Conservation (phyloP, 1,140 invertebrate genomes). For the Antheraea pernyi region DNA sequence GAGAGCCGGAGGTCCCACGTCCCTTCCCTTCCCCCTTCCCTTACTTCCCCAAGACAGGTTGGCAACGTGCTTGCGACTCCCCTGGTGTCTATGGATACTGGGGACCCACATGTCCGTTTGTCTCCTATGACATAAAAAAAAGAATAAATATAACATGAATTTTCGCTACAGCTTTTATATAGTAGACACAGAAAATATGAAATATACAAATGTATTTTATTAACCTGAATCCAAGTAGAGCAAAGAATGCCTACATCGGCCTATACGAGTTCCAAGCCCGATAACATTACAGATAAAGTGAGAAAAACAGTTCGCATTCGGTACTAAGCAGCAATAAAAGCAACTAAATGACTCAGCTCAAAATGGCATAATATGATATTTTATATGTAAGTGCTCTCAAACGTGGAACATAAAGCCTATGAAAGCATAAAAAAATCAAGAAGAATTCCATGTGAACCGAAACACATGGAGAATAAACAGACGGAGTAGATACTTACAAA, state of each 20-base stretch:
- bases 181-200: no score
- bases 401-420: slow-evolving; percentile 64
- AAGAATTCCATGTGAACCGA: slow-evolving; percentile 76
- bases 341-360: slow-evolving; percentile 45
- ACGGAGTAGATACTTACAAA: slow-evolving; percentile 78
- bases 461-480: slow-evolving; percentile 78
- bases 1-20: no score
- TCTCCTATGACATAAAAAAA: no score
- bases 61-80: no score
- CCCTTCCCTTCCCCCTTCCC: no score
- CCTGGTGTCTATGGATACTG: no score
- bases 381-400: slow-evolving; percentile 47
- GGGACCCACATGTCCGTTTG: no score
- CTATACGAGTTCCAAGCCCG: slow-evolving; percentile 1
- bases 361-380: slow-evolving; percentile 53
- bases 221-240: not conserved
- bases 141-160: no score
- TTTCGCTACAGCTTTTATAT: no score
- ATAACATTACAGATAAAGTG: slow-evolving; percentile 4
- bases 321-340: slow-evolving; percentile 14
- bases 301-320: not conserved
- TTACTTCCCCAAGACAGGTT: no score
- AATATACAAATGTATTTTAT: no score
- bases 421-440: slow-evolving; percentile 76
- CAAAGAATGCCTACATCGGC: not conserved